These are phyloP conservation scores for Myiagra hebetior DNA, from an alignment of 2,113 vertebrate species.

Conservation along the genomic window DNA sequence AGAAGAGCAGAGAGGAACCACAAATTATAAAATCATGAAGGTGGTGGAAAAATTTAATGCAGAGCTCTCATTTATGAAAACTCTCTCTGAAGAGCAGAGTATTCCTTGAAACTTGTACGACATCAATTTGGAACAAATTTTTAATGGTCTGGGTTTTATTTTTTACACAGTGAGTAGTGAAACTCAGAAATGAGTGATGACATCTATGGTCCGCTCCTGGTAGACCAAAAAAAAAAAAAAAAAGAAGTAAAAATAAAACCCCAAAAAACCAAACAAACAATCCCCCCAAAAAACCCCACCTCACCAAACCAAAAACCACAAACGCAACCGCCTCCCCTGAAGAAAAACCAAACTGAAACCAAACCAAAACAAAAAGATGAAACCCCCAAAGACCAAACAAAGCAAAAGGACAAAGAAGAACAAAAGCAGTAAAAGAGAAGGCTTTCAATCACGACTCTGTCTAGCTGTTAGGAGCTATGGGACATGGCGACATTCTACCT, in stretches of 20 bases:
- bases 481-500: accelerated
- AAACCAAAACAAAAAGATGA: too few relatives aligned
- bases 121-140: background rate
- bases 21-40: background rate
- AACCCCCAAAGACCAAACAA: background rate
- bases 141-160: accelerated
- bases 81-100: background rate
- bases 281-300: too few relatives aligned
- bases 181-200: background rate
- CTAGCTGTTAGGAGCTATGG: background rate
- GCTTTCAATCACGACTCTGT: background rate
- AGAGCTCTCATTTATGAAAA: background rate
- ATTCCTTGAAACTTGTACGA: background rate
- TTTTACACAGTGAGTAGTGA: background rate
- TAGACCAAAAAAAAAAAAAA: background rate
- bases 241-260: too few relatives aligned
- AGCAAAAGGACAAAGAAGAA: background rate
- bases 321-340: too few relatives aligned
- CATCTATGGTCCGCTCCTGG: background rate
- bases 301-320: too few relatives aligned
- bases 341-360: too few relatives aligned
- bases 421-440: background rate
- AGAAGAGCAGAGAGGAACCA: background rate
- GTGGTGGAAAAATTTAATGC: background rate
- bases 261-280: background rate